Conservation (phyloP, 1,140 invertebrate genomes). For the Coelopa frigida region DNA sequence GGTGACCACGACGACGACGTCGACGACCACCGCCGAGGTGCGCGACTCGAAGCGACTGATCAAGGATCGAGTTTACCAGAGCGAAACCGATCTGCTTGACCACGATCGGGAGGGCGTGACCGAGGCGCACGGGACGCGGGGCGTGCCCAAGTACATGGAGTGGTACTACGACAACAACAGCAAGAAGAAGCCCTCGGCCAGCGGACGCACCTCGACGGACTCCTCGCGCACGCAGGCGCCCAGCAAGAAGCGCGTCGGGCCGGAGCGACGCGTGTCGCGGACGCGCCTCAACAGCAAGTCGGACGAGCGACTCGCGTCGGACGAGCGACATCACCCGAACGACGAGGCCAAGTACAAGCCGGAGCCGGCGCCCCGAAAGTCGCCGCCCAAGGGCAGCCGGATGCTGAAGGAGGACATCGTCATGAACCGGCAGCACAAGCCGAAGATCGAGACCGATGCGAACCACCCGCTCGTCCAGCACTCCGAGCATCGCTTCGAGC, state of each 20-base stretch:
- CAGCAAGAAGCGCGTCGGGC: constrained; percentile 23
- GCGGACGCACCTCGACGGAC: constrained; percentile 32
- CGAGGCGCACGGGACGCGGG: constrained; percentile 22
- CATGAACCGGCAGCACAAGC: constrained; percentile 33
- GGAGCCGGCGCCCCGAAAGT: constrained; percentile 37
- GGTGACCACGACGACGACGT: constrained; percentile 28
- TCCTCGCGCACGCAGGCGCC: constrained; percentile 26
- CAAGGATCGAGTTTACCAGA: constrained; percentile 26
- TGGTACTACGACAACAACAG: constrained; percentile 50
- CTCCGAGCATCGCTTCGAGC: constrained; percentile 67
- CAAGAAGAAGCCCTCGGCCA: constrained; percentile 24
- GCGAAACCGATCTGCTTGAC: constrained; percentile 30
- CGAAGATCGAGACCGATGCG: constrained; percentile 34
- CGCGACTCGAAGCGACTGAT: constrained; percentile 19
- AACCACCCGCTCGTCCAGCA: constrained; percentile 65
- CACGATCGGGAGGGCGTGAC: constrained; percentile 13
- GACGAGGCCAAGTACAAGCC: constrained; percentile 45
- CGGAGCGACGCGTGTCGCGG: constrained; percentile 48
- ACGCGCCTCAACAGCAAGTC: constrained; percentile 38
- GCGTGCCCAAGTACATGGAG: constrained; percentile 58
- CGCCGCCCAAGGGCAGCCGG: constrained; percentile 29
- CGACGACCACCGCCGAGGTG: constrained; percentile 29
- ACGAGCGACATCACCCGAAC: constrained; percentile 23
- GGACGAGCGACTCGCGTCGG: constrained; percentile 11
- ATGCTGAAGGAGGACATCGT: constrained; percentile 37